phyloP scores from a whole-genome alignment of 2,888 invertebrate species.

The Diaphora mendica region DNA sequence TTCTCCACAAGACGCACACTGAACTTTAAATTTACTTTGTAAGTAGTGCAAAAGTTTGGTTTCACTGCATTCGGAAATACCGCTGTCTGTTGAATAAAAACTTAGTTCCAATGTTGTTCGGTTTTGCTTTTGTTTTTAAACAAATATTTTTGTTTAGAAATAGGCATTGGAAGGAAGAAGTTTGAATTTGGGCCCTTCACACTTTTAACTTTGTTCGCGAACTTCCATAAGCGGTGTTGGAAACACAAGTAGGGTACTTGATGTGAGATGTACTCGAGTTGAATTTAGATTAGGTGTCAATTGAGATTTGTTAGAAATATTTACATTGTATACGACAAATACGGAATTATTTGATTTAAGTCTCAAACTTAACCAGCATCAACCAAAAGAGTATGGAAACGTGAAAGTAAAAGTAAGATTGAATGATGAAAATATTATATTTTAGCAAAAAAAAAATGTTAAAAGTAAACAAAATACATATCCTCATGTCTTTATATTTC shows the following conservation, averaged over 20 bases:
- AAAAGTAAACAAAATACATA: not conserved
- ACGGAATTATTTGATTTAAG: not conserved
- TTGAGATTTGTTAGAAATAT: not conserved
- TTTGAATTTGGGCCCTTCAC: conserved; percentile 29
- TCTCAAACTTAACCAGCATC: not conserved
- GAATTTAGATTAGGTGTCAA: conserved; percentile 13
- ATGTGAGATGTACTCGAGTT: not conserved
- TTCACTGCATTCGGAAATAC: conserved; percentile 36
- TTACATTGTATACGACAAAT: not conserved
- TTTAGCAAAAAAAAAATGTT: no score
- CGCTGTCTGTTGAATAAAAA: conserved; percentile 40
- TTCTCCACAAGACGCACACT: conserved; percentile 37
- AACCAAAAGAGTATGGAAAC: not conserved
- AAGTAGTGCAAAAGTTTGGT: conserved; percentile 44
- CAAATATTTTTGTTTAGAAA: conserved; percentile 51
- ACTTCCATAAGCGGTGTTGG: conserved; percentile 21
- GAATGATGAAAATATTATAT: not conserved
- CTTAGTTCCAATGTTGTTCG: conserved; percentile 36
- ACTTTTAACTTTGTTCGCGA: conserved; percentile 32
- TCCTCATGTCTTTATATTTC: no score
- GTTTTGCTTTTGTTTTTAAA: conserved; percentile 40
- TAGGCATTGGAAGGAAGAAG: conserved; percentile 45
- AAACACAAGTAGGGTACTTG: conserved; percentile 19
- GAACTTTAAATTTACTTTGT: conserved; percentile 54
- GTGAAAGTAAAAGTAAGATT: not conserved